A percentile compares a stretch with the other conserved stretches of the same genome.
These are phyloP conservation scores for Cynopterus sphinx DNA, from an alignment of 2,797 vertebrate species.

Conservation along the genomic window DNA sequence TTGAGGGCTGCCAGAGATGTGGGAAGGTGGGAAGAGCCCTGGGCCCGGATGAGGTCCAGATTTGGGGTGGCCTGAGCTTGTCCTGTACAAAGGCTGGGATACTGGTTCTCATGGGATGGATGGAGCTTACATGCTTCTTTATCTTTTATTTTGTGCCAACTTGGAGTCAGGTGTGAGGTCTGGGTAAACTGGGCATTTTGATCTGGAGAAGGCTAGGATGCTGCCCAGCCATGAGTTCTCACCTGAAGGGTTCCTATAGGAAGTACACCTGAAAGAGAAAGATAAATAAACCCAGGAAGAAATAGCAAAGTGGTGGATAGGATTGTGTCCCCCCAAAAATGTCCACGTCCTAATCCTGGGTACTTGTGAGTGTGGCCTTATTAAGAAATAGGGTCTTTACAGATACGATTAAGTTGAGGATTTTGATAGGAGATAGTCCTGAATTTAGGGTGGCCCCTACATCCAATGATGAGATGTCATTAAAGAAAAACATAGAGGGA, in stretches of 20 bases:
- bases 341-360: background rate
- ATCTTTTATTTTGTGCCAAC: background rate
- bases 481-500: background rate
- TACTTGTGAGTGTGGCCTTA: background rate
- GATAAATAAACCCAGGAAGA: background rate
- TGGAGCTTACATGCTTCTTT: background rate
- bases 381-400: too few species aligned
- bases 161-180: background rate
- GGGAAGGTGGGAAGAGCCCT: background rate
- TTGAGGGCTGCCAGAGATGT: background rate
- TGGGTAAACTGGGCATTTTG: background rate
- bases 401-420: background rate
- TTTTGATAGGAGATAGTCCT: too few species aligned
- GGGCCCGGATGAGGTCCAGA: background rate
- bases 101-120: background rate
- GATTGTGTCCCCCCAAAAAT: too few species aligned
- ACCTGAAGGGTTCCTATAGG: background rate
- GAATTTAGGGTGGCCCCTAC: too few species aligned
- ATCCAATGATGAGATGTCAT: background rate
- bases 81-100: background rate
- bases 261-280: too few species aligned
- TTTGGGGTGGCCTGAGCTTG: too few species aligned
- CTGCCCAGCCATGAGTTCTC: background rate
- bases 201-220: background rate
- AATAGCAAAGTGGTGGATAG: background rate